Evolutionary conservation across 2,888 invertebrate genomes (phyloP), one percentile per base, ranked within the genome.

Genomic region (Beris chalybata): DNA sequence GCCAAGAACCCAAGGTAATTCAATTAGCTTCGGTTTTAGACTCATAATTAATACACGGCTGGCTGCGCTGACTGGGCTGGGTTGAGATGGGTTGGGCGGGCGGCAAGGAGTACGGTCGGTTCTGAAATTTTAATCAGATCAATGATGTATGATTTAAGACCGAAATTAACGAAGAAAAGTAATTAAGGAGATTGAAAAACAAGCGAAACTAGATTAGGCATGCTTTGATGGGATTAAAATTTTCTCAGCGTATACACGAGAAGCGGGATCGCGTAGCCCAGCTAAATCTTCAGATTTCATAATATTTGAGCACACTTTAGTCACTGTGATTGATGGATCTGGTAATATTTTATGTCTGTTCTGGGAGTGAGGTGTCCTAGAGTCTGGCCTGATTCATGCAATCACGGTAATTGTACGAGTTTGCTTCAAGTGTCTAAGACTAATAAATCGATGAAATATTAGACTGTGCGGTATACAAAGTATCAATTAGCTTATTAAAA

Each of bases 201-300:
- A 65, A 55, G 30, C 55, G 55, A 61, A 65, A 59, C 59, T 61
- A 67, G 64, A 65, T 65, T 67, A 67, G 44, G 45, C 58, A 59
- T 59, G 58, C 57, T 55, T 57, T 65, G 59, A 65, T 64, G 52
- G 59, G 64, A 67, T 67, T 67, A 65, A 72, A 79, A 76, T 76
- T 81, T 81, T 80, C 79, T 30, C 38, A 38, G 9, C 5, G 9
- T 38, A 9, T 38, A 38, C 9, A 38, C 5, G 38, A 38, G 38
- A 38, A 7, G 22, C 22, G 22, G 38, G 38, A 38, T 38, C 9
- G 7, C 38, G 38, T 38, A 5, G 38, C 9, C 5, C 5, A 38
- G 9, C 22, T 5, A 38, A 38, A 38, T 7, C 38, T 38, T 38
- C 38, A 38, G 38, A 38, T 38, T 38, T 38, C 38, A 5, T 38